These are phyloP conservation scores for Sterrhoptilus dennistouni DNA, from an alignment of 2,113 vertebrate species.

Conservation along the genomic window DNA sequence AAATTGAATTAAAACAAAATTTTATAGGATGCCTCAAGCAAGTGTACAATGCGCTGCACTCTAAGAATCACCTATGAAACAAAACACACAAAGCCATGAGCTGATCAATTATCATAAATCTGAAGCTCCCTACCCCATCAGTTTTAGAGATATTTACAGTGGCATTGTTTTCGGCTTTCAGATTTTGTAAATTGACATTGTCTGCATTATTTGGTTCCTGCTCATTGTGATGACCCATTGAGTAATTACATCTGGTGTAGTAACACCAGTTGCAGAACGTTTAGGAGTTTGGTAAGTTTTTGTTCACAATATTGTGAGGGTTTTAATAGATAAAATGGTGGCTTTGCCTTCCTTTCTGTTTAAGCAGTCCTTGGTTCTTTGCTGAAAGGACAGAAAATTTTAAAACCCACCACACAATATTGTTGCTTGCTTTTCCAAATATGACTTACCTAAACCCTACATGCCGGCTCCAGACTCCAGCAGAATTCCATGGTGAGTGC, in stretches of 20 bases:
- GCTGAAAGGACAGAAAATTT: neutral
- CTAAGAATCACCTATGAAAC: neutral
- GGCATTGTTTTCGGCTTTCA: constrained; percentile 62
- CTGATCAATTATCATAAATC: neutral
- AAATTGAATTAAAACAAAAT: neutral
- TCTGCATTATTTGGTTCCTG: constrained; percentile 21
- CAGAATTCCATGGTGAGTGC: constrained; percentile 65
- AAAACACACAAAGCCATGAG: neutral
- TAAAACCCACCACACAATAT: constrained; percentile 68
- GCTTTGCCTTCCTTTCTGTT: neutral
- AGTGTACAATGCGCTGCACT: neutral
- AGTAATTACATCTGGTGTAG: neutral
- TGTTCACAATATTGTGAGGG: constrained; percentile 68
- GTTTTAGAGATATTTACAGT: constrained; percentile 63
- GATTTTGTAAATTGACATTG: neutral
- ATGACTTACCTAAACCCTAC: constrained; percentile 69
- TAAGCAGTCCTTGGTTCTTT: neutral
- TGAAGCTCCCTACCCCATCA: neutral
- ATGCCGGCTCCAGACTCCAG: constrained; percentile 71
- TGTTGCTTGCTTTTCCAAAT: constrained; percentile 35
- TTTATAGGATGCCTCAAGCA: neutral
- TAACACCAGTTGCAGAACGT: neutral
- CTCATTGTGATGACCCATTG: constrained; percentile 46
- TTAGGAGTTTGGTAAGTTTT: constrained; percentile 41
- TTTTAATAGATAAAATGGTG: constrained; percentile 21